Base-by-base conservation (phyloP, 2,113 vertebrate genomes). In the Catharus bicknelli region DNA sequence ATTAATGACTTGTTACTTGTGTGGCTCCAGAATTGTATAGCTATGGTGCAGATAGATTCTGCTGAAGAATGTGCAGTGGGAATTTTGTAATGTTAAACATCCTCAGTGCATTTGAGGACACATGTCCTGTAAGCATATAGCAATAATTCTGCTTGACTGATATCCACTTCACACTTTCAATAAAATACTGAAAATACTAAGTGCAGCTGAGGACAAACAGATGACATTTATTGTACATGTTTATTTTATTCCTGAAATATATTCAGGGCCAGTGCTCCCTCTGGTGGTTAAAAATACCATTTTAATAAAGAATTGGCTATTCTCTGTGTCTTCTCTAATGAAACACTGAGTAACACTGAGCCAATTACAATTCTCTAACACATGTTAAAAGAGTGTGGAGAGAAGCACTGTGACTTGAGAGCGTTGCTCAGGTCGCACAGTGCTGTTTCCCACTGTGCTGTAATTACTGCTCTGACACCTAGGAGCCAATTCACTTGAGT, bases 191-290 rank as follows among this genome's bases (percentile, higher is more conserved):
- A 84, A 95, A 90, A 91, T 82, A 83, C 27, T 72, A 88, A 95
- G 95, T 93, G 95, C 93, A 95, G 40, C 64, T 96, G 93, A 95
- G 95, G 91, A 94, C 95, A 94, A 86, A 62, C 93, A 92, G 95
- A 93, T 95, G 90, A 83, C 67, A 67, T 50, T 86, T 86, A 69
- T 74, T 61, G 53, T 80, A 57, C 20, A 2, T 74, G 64, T 90
- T 91, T 91, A 88, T 79, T 94, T 95, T 86, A 89, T 62, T 85
- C n/a, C 80, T 43, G 50, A 86, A 69, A 90, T 62, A 80, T 95
- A 67, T 59, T 91, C 72, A 14, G 55, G 38, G 34, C 40, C 30
- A 4, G 34, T 64, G 36, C 96, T 92, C 96, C 94, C 90, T 96
- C 95, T 96, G 73, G 84, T 96, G 96, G 96, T 81, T 73, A 42